These are phyloP conservation scores for Darevskia mixta DNA, from an alignment of 2,797 vertebrate species.

Conservation along the genomic window DNA sequence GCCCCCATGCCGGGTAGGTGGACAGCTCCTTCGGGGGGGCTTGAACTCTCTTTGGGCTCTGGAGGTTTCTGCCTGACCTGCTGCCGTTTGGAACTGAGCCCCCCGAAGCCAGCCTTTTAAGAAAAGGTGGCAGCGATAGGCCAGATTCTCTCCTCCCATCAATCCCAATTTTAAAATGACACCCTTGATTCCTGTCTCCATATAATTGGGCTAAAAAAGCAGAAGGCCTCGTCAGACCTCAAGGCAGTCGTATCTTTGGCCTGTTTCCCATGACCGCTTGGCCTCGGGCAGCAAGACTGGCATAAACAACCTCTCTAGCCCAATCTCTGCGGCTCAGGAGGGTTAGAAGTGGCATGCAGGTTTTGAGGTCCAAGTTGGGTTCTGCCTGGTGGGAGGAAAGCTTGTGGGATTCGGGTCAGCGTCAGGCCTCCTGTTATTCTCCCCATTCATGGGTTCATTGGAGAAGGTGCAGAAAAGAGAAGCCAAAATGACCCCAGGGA, in stretches of 20 bases:
- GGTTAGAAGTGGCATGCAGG: neutral
- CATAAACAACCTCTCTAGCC: neutral
- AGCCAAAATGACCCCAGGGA: no score
- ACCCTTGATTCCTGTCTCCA: neutral
- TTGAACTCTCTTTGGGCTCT: no score
- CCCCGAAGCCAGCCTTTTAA: no score
- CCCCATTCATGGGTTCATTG: no score
- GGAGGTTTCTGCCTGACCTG: no score
- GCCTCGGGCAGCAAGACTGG: neutral
- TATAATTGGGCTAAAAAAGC: neutral
- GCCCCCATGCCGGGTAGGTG: fast-evolving
- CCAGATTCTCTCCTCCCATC: neutral
- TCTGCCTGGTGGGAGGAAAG: neutral
- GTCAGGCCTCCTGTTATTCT: neutral
- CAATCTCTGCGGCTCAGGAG: fast-evolving
- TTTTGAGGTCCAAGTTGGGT: neutral
- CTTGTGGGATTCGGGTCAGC: neutral
- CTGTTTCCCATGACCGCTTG: neutral
- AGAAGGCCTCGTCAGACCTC: no score
- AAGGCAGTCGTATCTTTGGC: no score
- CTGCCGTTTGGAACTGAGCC: neutral
- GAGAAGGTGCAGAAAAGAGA: no score
- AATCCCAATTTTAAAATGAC: neutral
- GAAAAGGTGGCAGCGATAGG: no score
- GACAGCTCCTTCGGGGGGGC: neutral